These are phyloP conservation scores for Dasypogon diadema DNA, from an alignment of 2,888 invertebrate species.

Conservation along the genomic window DNA sequence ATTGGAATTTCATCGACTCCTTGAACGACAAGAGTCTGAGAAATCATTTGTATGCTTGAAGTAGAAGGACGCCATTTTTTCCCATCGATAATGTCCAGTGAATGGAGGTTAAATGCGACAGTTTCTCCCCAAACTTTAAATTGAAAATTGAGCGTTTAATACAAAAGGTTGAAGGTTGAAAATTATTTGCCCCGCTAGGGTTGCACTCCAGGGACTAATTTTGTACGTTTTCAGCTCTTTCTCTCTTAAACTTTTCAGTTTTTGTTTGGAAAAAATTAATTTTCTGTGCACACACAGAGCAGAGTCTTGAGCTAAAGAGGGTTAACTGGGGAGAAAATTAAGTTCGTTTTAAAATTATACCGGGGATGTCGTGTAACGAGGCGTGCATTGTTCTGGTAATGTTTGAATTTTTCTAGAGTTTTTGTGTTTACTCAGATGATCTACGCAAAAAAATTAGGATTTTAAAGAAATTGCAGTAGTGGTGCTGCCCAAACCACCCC, in stretches of 20 bases:
- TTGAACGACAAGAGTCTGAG: not conserved
- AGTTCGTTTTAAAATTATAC: too few relatives aligned
- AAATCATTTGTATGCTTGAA: conserved; percentile 30
- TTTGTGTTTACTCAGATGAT: too few relatives aligned
- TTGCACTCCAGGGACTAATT: conserved; percentile 19
- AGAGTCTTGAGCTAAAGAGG: too few relatives aligned
- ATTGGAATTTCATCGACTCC: conserved; percentile 18
- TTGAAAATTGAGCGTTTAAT: conserved; percentile 39
- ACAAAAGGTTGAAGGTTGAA: conserved; percentile 15
- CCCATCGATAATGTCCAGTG: conserved; percentile 32
- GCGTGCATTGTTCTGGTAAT: not conserved
- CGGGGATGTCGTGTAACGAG: not conserved
- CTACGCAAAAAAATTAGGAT: too few relatives aligned
- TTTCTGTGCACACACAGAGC: conserved; percentile 11
- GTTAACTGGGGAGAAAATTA: too few relatives aligned
- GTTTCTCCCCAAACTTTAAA: conserved; percentile 30
- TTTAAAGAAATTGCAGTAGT: too few relatives aligned
- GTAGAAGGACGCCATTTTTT: conserved; percentile 12
- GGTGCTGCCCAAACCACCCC: too few relatives aligned
- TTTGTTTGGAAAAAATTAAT: conserved; percentile 14
- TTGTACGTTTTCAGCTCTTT: not conserved
- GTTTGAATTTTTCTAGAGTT: too few relatives aligned
- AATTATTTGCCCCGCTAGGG: conserved; percentile 18
- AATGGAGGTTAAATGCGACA: not conserved
- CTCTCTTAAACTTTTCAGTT: not conserved